phyloP scores from a whole-genome alignment of 2,797 vertebrate species.

The Tokudaia tokunoshimensis region DNA sequence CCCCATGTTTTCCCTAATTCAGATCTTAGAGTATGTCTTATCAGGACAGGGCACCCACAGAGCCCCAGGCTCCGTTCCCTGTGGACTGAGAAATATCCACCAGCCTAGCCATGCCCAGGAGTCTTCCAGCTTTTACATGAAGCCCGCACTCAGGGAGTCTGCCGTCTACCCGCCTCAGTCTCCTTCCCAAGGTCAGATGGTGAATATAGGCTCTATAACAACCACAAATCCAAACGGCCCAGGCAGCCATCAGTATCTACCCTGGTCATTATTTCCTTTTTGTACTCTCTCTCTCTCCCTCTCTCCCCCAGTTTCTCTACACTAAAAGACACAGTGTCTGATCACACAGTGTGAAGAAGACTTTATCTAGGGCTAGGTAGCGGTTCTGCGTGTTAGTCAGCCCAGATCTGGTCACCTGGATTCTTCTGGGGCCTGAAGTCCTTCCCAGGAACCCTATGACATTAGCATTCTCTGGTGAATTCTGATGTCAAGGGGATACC shows the following conservation, averaged over 20 bases:
- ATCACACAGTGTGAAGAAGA: background rate
- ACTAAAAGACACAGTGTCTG: background rate
- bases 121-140: background rate
- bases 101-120: background rate
- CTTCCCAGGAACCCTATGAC: background rate
- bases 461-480: constrained; percentile 20
- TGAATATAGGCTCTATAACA: background rate
- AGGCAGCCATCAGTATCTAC: background rate
- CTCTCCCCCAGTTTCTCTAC: background rate
- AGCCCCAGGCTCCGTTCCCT: background rate
- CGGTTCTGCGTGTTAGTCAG: background rate
- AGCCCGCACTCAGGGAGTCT: background rate
- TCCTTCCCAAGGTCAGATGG: background rate
- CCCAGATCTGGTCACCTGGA: background rate
- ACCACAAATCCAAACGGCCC: background rate
- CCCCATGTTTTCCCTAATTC: background rate
- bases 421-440: background rate
- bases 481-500: background rate
- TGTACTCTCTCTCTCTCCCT: background rate
- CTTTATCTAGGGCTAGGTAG: background rate
- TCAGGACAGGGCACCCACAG: background rate
- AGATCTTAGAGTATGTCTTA: background rate
- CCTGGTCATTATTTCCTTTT: background rate
- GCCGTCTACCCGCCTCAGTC: background rate
- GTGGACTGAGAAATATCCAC: background rate